These are phyloP conservation scores for Ormia ochracea DNA, from an alignment of 2,888 invertebrate species.

Conservation along the genomic window DNA sequence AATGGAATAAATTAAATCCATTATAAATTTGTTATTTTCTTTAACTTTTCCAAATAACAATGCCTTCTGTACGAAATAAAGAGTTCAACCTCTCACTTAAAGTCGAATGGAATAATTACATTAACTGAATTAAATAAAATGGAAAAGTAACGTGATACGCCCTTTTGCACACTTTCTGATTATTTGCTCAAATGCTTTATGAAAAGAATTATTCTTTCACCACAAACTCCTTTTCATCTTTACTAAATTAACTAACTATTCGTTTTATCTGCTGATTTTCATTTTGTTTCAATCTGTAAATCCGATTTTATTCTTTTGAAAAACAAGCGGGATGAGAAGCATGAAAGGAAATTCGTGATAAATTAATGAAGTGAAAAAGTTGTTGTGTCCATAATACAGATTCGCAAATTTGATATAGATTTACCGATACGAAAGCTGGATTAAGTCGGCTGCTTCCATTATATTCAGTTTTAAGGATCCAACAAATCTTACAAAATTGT, in stretches of 20 bases:
- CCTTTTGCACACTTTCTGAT: not conserved
- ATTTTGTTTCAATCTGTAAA: not conserved
- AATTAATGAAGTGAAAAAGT: not conserved
- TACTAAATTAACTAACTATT: slow-evolving; percentile 2
- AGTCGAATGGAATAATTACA: too few species aligned
- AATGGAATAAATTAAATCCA: too few species aligned
- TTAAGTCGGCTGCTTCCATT: too few species aligned
- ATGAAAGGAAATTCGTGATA: slow-evolving; percentile 9
- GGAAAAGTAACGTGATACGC: not conserved
- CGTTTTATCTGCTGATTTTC: not conserved
- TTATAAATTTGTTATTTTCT: too few species aligned
- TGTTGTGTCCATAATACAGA: too few species aligned
- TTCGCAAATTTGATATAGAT: too few species aligned
- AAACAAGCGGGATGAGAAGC: not conserved
- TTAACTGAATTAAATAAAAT: not conserved
- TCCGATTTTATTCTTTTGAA: not conserved
- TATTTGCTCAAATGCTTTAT: not conserved
- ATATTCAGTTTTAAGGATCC: too few species aligned
- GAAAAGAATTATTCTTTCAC: slow-evolving; percentile 21
- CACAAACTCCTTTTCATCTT: not conserved
- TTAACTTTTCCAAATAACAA: too few species aligned
- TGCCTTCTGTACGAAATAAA: too few species aligned
- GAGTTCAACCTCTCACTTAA: too few species aligned
- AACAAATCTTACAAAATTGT: too few species aligned
- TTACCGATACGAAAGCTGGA: too few species aligned